These are phyloP conservation scores for Actinernus sp. DNA, from an alignment of 92 coral and sea anemone species.

Conservation along the genomic window DNA sequence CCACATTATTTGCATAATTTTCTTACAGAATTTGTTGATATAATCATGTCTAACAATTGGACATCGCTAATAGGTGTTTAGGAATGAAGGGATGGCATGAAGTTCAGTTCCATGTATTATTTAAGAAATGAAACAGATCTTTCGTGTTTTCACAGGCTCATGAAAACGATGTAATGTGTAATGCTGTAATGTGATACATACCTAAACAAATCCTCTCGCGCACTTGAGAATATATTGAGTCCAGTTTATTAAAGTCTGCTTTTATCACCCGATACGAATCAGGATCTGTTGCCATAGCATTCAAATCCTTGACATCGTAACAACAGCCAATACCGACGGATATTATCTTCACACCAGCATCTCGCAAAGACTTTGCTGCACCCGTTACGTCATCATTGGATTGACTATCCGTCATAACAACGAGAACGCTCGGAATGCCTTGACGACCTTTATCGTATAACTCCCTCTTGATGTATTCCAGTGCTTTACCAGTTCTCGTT, in stretches of 20 bases:
- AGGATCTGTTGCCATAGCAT: neutral
- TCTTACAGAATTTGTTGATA: no score
- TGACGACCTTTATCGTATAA: slow-evolving; percentile 29
- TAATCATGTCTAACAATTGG: no score
- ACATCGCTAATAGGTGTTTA: no score
- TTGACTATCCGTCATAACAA: slow-evolving; percentile 74
- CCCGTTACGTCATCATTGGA: slow-evolving; percentile 36
- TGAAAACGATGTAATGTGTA: no score
- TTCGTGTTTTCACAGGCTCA: no score
- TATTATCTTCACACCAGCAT: neutral
- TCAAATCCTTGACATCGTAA: neutral
- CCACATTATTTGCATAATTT: no score
- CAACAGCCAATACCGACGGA: slow-evolving; percentile 1
- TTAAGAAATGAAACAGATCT: no score
- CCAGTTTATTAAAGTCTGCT: neutral
- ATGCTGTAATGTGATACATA: neutral
- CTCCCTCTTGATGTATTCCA: slow-evolving; percentile 17
- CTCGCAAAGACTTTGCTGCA: neutral
- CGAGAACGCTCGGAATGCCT: slow-evolving; percentile 45
- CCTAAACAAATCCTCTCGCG: neutral
- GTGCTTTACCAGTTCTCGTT: slow-evolving; percentile 55
- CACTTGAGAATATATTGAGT: neutral
- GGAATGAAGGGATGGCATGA: no score
- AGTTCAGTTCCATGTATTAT: no score
- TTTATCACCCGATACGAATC: neutral